phyloP scores from a whole-genome alignment of 2,888 invertebrate species.

The Pristionchus mayeri region DNA sequence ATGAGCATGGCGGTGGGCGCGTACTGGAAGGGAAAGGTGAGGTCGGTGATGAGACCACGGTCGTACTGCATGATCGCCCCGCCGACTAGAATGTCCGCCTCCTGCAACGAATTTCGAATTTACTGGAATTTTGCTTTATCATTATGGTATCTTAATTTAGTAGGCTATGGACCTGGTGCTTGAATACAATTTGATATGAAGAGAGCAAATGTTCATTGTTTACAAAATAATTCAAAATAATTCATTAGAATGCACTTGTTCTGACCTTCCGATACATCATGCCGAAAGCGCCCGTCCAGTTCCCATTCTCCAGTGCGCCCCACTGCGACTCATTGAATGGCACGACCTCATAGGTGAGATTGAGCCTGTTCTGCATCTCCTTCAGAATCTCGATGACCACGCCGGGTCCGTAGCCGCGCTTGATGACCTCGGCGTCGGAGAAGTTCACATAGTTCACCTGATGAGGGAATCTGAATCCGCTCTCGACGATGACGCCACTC shows the following conservation, averaged over 20 bases:
- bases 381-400: constrained; percentile 73
- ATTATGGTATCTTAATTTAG: too few relatives aligned
- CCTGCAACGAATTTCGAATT: too few relatives aligned
- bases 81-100: constrained; percentile 71
- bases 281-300: constrained; percentile 71
- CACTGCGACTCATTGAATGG: constrained; percentile 50
- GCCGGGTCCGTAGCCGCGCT: constrained; percentile 71
- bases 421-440: constrained; percentile 59
- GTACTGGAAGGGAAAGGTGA: constrained; percentile 75
- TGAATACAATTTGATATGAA: too few relatives aligned
- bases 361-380: constrained; percentile 64
- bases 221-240: background rate
- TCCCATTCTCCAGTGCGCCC: constrained; percentile 64
- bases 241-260: background rate
- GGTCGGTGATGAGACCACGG: constrained; percentile 62
- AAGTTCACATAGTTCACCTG: constrained; percentile 73
- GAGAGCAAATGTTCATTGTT: too few relatives aligned
- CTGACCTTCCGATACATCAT: constrained; percentile 60
- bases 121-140: too few relatives aligned
- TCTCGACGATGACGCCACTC: too few relatives aligned
- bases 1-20: constrained; percentile 62
- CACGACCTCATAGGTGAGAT: constrained; percentile 67
- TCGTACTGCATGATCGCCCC: constrained; percentile 73
- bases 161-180: too few relatives aligned
- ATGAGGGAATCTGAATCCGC: background rate